Percentiles rank a stretch among this genome's conserved stretches.
These are phyloP conservation scores for Pteropus rufus DNA, from an alignment of 2,797 vertebrate genomes.

Conservation along the genomic window DNA sequence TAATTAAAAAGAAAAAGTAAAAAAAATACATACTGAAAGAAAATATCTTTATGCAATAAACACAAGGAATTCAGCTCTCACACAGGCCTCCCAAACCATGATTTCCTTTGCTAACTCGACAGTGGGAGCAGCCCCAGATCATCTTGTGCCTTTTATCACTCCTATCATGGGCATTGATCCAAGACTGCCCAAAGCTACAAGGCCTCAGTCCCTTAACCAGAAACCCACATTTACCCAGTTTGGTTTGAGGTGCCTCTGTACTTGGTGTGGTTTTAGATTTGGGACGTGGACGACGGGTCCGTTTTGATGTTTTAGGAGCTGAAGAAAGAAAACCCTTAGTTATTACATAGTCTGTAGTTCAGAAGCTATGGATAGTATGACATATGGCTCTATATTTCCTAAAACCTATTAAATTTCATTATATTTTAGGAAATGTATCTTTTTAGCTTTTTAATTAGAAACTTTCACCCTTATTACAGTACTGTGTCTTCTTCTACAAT, in stretches of 20 bases:
- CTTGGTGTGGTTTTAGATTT: conserved; percentile 68
- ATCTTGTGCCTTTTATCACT: neutral
- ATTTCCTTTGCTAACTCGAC: neutral
- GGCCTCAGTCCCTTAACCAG: neutral
- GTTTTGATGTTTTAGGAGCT: conserved; percentile 64
- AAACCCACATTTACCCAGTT: conserved; percentile 73
- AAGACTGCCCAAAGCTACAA: neutral
- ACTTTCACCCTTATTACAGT: neutral
- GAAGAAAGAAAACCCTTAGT: conserved; percentile 65
- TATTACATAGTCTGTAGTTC: conserved; percentile 4
- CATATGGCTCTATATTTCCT: neutral
- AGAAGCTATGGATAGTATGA: neutral
- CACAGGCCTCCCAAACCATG: rapidly evolving
- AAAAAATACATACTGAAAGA: neutral
- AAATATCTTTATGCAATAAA: neutral
- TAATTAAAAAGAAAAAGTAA: neutral
- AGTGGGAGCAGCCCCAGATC: neutral
- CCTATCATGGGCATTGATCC: neutral
- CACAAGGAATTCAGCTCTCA: neutral
- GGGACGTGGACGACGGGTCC: conserved; percentile 46
- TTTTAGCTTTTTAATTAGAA: conserved; percentile 17
- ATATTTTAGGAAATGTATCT: neutral
- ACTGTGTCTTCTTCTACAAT: neutral
- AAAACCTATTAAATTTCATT: neutral
- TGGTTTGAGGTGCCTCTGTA: conserved; percentile 71